Evolutionary conservation across 2,113 vertebrate genomes (phyloP).

Genomic region (Eublepharis macularius): DNA sequence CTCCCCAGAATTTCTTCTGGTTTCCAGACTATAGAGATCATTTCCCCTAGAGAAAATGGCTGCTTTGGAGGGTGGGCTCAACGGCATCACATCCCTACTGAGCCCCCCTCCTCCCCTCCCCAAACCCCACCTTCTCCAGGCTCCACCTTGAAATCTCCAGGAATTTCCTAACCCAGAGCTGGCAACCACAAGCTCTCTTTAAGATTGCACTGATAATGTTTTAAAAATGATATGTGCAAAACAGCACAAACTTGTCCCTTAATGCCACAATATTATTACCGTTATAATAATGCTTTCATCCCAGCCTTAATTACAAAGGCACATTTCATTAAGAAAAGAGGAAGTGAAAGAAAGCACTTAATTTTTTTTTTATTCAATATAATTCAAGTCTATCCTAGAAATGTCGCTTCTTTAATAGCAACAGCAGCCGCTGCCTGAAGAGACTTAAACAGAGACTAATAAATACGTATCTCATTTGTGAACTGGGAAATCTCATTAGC

Average conservation of each 20-base stretch:
- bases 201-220: too few species aligned
- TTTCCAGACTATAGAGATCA: too few species aligned
- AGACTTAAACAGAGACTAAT: background rate
- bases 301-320: constrained; percentile 15
- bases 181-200: too few species aligned
- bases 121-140: too few species aligned
- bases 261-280: background rate
- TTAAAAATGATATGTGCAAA: background rate
- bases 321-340: background rate
- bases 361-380: background rate
- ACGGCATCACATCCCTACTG: too few species aligned
- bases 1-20: too few species aligned
- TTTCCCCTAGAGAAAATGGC: too few species aligned
- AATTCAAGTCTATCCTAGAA: background rate
- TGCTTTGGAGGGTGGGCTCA: too few species aligned
- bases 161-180: too few species aligned
- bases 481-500: background rate
- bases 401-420: background rate
- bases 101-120: too few species aligned
- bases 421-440: background rate
- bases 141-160: too few species aligned
- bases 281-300: background rate
- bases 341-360: background rate
- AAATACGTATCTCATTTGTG: background rate
- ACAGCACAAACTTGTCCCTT: background rate